Percentiles rank a stretch among this genome's conserved stretches.
phyloP scores from a whole-genome alignment of 64 coral and sea anemone species.

The Cladopsammia gracilis region DNA sequence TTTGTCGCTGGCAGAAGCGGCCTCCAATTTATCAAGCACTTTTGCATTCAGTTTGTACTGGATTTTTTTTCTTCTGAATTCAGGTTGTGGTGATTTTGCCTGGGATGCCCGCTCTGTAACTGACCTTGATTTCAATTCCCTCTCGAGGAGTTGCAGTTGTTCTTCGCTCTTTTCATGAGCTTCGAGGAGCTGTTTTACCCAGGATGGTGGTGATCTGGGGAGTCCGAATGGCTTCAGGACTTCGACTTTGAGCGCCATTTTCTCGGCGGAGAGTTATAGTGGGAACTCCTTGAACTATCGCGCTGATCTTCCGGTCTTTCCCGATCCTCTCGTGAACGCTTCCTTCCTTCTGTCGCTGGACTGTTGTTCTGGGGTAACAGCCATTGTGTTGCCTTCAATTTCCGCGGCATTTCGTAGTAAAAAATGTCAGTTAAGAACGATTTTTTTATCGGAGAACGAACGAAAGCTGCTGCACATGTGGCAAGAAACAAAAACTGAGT shows the following conservation, averaged over 20 bases:
- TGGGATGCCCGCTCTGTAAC: not conserved
- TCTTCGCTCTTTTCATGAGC: not conserved
- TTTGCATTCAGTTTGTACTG: not conserved
- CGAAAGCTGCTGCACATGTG: too few relatives aligned
- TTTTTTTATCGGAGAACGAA: too few relatives aligned
- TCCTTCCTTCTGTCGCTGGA: not conserved
- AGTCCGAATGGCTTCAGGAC: not conserved
- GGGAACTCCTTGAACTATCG: not conserved
- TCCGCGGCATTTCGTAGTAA: not conserved
- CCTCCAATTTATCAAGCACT: not conserved
- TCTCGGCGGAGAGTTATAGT: not conserved
- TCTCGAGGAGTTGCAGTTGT: not conserved
- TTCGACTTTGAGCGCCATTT: not conserved
- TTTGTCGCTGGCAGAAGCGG: not conserved
- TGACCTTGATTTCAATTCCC: not conserved
- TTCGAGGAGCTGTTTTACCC: not conserved
- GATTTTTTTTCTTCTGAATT: slow-evolving; percentile 15
- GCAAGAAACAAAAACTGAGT: not conserved
- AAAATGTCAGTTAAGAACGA: not conserved
- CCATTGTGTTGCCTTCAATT: not conserved
- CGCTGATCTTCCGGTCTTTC: not conserved
- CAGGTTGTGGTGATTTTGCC: not conserved
- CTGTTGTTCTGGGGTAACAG: not conserved
- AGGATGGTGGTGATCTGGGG: not conserved
- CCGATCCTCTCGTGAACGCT: not conserved